Percentiles rank a stretch among this genome's conserved stretches.
Evolutionary conservation across 2,888 invertebrate genomes (phyloP).

Genomic region (Polydrusus tereticollis): DNA sequence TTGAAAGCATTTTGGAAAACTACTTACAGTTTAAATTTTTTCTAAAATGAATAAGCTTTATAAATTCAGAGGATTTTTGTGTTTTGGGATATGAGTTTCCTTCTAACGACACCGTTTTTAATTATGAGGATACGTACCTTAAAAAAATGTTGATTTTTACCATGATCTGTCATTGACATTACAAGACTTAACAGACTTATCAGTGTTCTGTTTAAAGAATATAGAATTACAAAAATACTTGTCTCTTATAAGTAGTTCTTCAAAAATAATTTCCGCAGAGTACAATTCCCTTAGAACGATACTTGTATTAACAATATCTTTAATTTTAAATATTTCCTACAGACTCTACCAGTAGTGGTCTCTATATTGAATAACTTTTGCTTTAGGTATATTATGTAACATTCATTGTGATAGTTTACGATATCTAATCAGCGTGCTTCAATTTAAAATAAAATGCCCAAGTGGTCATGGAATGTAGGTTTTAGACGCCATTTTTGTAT

Average conservation of each 20-base stretch:
- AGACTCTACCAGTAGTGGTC: slow-evolving; percentile 15
- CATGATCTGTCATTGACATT: slow-evolving; percentile 41
- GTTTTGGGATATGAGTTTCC: not conserved
- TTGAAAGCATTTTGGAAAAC: slow-evolving; percentile 32
- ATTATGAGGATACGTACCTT: not conserved
- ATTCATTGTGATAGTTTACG: slow-evolving; percentile 1
- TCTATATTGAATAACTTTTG: slow-evolving; percentile 3
- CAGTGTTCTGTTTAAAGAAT: slow-evolving; percentile 9
- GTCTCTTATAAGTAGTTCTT: slow-evolving; percentile 37
- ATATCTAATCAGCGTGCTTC: slow-evolving; percentile 6
- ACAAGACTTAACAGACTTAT: slow-evolving; percentile 34
- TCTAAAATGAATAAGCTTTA: slow-evolving; percentile 7
- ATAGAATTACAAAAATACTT: slow-evolving; percentile 38
- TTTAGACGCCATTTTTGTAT: slow-evolving; percentile 10
- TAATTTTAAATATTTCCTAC: slow-evolving; percentile 22
- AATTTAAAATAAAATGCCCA: slow-evolving; percentile 5
- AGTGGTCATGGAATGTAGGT: slow-evolving; percentile 42
- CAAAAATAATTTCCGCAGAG: slow-evolving; percentile 33
- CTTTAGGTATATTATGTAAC: not conserved
- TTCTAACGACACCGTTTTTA: not conserved
- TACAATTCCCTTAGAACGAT: slow-evolving; percentile 28
- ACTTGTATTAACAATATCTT: slow-evolving; percentile 15
- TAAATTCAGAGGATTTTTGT: not conserved
- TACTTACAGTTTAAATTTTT: slow-evolving; percentile 21
- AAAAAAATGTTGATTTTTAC: slow-evolving; percentile 6